Percentiles rank a stretch among this genome's conserved stretches.
These are phyloP conservation scores for Ellobius talpinus DNA, from an alignment of 2,113 vertebrate species.

Conservation along the genomic window DNA sequence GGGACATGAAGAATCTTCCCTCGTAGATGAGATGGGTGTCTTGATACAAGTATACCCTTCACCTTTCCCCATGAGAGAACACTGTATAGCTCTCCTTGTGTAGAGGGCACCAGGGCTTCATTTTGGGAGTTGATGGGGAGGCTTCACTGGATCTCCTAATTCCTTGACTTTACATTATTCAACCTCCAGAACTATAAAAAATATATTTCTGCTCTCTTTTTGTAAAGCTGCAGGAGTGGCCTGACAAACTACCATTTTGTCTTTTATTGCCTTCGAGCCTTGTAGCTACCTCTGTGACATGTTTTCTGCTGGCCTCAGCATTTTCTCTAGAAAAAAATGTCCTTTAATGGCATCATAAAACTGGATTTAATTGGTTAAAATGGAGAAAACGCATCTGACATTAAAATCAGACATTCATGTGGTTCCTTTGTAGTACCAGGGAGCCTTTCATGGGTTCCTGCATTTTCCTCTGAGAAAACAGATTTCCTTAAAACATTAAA, in stretches of 20 bases:
- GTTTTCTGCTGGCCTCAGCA: not conserved
- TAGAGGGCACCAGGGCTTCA: too few relatives aligned
- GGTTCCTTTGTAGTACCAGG: not conserved
- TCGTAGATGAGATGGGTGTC: not conserved
- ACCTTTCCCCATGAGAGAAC: not conserved
- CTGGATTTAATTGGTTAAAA: constrained; percentile 21
- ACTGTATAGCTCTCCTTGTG: not conserved
- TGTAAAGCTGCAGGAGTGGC: not conserved
- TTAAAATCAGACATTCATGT: not conserved
- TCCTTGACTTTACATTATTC: not conserved
- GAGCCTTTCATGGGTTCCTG: not conserved
- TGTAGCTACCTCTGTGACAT: not conserved
- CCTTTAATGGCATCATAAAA: not conserved
- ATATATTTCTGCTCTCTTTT: not conserved
- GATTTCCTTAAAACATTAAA: constrained; percentile 26
- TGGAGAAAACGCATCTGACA: not conserved
- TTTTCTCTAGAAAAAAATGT: not conserved
- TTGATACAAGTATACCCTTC: not conserved
- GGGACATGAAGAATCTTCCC: not conserved
- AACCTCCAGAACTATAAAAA: not conserved
- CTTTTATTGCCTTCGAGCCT: not conserved
- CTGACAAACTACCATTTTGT: not conserved
- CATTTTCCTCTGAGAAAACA: not conserved
- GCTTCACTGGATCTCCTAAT: too few relatives aligned
- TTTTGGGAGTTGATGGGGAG: not conserved